Base-by-base conservation (phyloP, 2,888 invertebrate species). In the Desoria tigrina region DNA sequence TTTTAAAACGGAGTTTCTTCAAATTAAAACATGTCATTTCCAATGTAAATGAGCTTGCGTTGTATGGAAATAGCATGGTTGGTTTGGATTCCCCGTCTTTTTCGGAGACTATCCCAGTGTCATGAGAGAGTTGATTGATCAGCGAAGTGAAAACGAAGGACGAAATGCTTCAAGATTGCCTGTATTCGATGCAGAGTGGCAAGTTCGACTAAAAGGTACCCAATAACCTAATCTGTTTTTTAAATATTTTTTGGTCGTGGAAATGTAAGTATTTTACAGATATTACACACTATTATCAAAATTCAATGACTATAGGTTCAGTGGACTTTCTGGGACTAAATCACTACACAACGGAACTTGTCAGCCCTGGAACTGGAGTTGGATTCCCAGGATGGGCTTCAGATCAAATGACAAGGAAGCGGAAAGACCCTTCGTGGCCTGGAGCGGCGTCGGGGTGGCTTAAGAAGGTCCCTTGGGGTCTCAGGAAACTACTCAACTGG, bases 401-500 rank as follows among this genome's bases (percentile, higher is more conserved):
- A 14, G 75, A 75, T 54, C 64, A 69, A 18, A 51, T 70, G 18
- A 67, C 66, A 1, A 42, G 45, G 3, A 68, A 66, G 16, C 61
- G 50, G 18, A 59, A 69, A 45, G 69, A 71, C 62, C 66, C 72
- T 28, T 37, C 23, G 0, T 74, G 74, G 74, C 66, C 65, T 9
- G 49, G 9, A 2, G 57, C 68, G 11, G 69, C 69, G 4, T 60
- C 69, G 3, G 7, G 42, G 1, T 75, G 75, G 75, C 63, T 74
- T 2, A 61, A 70, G 51, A 69, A 69, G 26, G 84, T 84, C 1
- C 86, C 87, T 0, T 84, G 84, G 83, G 87, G 86, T 0, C 83
- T 88, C 68, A 78, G 81, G 68, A 85, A 85, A 70, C 66, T 86
- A 0, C 77, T 88, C 0, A 79, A 81, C 21, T 84, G 84, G 84